Evolutionary conservation across 2,888 invertebrate species (phyloP).

Genomic region (Pyrochroa serraticornis): DNA sequence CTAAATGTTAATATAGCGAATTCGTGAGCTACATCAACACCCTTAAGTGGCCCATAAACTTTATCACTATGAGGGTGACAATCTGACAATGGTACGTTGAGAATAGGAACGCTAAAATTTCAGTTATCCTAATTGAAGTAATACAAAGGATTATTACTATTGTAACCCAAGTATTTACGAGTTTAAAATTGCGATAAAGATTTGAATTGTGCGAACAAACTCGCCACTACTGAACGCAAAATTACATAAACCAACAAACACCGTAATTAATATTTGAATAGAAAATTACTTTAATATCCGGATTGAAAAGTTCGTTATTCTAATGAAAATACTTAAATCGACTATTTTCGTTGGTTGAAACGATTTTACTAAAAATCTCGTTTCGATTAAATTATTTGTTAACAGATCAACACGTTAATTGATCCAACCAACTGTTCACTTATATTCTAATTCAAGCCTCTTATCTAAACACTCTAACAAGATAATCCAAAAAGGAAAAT

Average conservation of each 20-base stretch:
- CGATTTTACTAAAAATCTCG: constrained; percentile 2
- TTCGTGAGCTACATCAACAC: constrained; percentile 29
- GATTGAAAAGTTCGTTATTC: constrained; percentile 14
- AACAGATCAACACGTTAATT: no score
- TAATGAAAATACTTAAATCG: no score
- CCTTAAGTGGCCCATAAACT: constrained; percentile 37
- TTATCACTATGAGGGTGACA: constrained; percentile 35
- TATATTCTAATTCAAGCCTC: no score
- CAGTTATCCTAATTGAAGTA: constrained; percentile 5
- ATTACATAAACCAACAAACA: constrained; percentile 11
- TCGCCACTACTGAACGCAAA: background rate
- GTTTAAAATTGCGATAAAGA: no score
- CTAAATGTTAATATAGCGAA: constrained; percentile 29
- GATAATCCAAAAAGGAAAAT: no score
- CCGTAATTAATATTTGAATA: constrained; percentile 1
- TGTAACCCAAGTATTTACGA: no score
- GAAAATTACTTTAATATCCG: constrained; percentile 15
- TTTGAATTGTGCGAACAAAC: no score
- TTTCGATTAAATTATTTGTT: background rate
- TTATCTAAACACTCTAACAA: no score
- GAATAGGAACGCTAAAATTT: constrained; percentile 10
- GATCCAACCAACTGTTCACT: no score
- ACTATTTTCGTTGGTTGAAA: background rate
- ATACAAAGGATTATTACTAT: constrained; percentile 3
- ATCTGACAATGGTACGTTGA: constrained; percentile 14